Evolutionary conservation across 2,797 vertebrate species (phyloP).

Genomic region (Chelonia mydas): DNA sequence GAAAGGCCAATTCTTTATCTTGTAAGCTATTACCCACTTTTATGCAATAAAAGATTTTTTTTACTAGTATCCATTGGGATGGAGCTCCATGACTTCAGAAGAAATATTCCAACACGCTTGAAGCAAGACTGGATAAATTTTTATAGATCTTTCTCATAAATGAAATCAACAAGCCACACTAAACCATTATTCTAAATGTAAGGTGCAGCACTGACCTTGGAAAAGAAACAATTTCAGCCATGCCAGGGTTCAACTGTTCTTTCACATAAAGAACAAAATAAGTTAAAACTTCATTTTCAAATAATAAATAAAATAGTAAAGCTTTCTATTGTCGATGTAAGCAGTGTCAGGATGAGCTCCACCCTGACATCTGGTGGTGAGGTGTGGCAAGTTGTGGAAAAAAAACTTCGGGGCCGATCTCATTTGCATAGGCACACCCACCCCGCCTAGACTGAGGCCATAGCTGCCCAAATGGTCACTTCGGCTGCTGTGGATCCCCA

Average conservation of each 20-base stretch:
- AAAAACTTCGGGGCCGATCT: too few species aligned
- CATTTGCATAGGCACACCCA: too few species aligned
- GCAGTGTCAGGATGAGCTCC: too few species aligned
- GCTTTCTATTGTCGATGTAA: not conserved
- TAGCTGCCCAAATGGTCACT: too few species aligned
- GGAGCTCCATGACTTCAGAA: constrained; percentile 38
- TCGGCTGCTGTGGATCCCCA: too few species aligned
- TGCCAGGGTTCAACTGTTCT: not conserved
- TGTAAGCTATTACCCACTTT: constrained; percentile 33
- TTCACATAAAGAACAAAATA: not conserved
- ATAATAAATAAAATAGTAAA: not conserved
- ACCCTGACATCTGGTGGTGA: too few species aligned
- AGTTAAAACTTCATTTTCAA: not conserved
- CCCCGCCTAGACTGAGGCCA: too few species aligned
- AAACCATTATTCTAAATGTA: constrained; percentile 55
- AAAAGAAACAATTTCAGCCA: constrained; percentile 11
- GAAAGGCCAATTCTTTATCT: constrained; percentile 42
- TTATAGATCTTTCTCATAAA: constrained; percentile 61
- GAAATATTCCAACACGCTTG: constrained; percentile 55
- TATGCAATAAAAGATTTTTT: constrained; percentile 58
- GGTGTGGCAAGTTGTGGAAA: too few species aligned
- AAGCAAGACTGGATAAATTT: constrained; percentile 72
- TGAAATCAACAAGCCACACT: constrained; percentile 55
- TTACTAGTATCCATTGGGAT: constrained; percentile 56
- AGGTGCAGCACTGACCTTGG: constrained; percentile 18